A percentile compares a stretch with the other conserved stretches of the same genome.
Conservation (phyloP, 2,888 invertebrate genomes). For the Catonia carolina region DNA sequence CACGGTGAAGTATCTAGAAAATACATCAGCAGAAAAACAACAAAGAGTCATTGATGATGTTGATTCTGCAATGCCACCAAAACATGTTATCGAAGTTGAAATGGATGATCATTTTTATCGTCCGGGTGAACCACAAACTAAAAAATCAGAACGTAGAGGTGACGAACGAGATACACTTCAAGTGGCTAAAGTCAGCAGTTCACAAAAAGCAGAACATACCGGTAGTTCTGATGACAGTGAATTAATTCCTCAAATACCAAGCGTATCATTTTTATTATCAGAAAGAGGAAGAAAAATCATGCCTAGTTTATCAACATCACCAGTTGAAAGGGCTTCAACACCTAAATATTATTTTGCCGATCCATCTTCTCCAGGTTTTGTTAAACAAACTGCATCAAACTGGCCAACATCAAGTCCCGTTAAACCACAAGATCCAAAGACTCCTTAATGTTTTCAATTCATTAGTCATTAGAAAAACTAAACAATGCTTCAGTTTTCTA, state of each 20-base stretch:
- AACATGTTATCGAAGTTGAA: conserved; percentile 18
- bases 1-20: not conserved
- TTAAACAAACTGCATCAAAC: conserved; percentile 62
- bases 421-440: no score
- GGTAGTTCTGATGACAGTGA: conserved; percentile 22
- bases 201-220: conserved; percentile 6
- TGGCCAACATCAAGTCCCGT: conserved; percentile 45
- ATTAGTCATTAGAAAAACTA: no score
- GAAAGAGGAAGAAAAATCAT: conserved; percentile 24
- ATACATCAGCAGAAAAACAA: conserved; percentile 1
- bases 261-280: conserved; percentile 27
- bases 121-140: conserved; percentile 16
- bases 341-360: conserved; percentile 27
- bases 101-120: conserved; percentile 21
- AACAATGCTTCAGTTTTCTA: no score
- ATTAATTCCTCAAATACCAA: conserved; percentile 22
- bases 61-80: conserved; percentile 5
- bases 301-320: conserved; percentile 25
- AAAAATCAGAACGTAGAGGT: not conserved
- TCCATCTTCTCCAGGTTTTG: conserved; percentile 54
- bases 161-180: conserved; percentile 5
- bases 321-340: conserved; percentile 25
- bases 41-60: not conserved
- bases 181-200: conserved; percentile 15
- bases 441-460: no score